Percentiles rank a stretch among this genome's conserved stretches.
These are phyloP conservation scores for Halictus quadricinctus DNA, from an alignment of 2,888 invertebrate genomes.

Conservation along the genomic window DNA sequence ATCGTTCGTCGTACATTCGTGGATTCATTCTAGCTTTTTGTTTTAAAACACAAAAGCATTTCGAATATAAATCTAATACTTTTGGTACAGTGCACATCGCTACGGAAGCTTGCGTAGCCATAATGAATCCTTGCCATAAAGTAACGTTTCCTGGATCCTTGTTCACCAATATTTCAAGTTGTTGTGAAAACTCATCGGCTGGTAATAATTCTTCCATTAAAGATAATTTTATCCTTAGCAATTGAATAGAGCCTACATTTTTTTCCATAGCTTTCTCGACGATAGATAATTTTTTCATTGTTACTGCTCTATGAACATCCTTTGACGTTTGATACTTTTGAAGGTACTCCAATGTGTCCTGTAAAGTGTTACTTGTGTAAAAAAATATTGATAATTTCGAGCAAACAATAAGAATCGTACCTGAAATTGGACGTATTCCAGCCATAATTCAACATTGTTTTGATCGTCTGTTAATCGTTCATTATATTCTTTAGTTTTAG, in stretches of 20 bases:
- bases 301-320: constrained; percentile 68
- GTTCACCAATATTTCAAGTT: constrained; percentile 82
- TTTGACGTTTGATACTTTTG: constrained; percentile 67
- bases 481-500: constrained; percentile 84
- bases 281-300: constrained; percentile 86
- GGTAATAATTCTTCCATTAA: constrained; percentile 84
- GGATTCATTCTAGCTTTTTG: constrained; percentile 75
- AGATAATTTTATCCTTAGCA: constrained; percentile 83
- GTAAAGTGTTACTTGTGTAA: constrained; percentile 6
- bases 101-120: constrained; percentile 85
- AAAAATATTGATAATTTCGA: not conserved
- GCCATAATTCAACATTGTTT: constrained; percentile 84
- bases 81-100: constrained; percentile 85
- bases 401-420: constrained; percentile 64
- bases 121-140: constrained; percentile 84
- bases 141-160: constrained; percentile 82
- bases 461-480: constrained; percentile 83
- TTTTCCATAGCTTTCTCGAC: constrained; percentile 85
- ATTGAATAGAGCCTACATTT: constrained; percentile 84
- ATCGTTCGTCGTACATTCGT: constrained; percentile 72
- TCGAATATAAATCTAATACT: constrained; percentile 85
- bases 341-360: constrained; percentile 67
- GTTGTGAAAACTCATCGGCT: constrained; percentile 84
- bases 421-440: constrained; percentile 85
- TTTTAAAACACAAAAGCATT: constrained; percentile 82